A percentile compares a stretch with the other conserved stretches of the same genome.
Conservation (phyloP, 2,797 vertebrate genomes). For the Lacerta viridis region DNA sequence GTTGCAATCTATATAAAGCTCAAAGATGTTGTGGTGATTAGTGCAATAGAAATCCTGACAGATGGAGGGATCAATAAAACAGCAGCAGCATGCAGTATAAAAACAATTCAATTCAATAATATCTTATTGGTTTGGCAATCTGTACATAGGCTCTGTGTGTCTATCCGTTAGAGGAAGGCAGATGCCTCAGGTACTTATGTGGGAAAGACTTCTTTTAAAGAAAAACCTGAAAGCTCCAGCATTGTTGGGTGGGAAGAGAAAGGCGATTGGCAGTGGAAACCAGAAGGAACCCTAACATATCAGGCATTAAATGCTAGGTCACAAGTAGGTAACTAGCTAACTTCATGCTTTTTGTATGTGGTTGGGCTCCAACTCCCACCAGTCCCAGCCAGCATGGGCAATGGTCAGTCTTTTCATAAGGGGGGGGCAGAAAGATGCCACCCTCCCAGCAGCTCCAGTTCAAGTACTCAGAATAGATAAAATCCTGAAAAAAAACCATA, state of each 20-base stretch:
- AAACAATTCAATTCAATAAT: constrained; percentile 14
- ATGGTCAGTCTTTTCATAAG: too few species aligned
- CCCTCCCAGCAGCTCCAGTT: neutral
- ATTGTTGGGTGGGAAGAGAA: neutral
- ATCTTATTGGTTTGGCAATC: constrained; percentile 6
- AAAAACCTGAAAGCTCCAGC: rapidly evolving
- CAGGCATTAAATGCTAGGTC: too few species aligned
- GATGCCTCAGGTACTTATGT: neutral
- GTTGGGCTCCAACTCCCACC: too few species aligned
- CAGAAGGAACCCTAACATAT: neutral
- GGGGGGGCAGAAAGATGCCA: too few species aligned
- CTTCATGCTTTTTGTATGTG: too few species aligned
- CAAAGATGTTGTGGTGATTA: neutral
- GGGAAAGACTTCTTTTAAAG: neutral
- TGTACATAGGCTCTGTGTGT: neutral
- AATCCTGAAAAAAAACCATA: neutral
- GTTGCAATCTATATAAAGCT: constrained; percentile 23
- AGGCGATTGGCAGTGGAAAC: neutral
- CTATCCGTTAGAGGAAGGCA: constrained; percentile 9
- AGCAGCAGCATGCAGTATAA: neutral
- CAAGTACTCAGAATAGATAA: neutral
- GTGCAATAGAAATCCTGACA: constrained; percentile 4
- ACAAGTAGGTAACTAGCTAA: too few species aligned
- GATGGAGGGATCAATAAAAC: neutral
- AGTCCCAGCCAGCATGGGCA: too few species aligned